Evolutionary conservation across 2,797 vertebrate species (phyloP).

Genomic region (Adelosebastes latens): DNA sequence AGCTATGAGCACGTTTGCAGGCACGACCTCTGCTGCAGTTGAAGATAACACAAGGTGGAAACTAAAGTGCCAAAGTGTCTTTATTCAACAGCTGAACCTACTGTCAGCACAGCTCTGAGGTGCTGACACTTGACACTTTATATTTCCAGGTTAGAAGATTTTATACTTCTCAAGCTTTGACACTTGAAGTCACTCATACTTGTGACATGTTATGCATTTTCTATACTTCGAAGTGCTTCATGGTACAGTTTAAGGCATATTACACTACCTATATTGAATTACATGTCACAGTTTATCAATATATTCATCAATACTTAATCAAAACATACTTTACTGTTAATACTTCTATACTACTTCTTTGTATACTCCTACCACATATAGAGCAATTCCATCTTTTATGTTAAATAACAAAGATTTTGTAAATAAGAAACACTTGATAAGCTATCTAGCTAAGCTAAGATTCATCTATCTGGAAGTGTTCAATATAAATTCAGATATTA

Average conservation of each 20-base stretch:
- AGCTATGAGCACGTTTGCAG: background rate
- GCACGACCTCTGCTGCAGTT: background rate
- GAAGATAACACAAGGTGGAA: slow-evolving; percentile 25
- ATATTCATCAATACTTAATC: background rate
- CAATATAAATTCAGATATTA: slow-evolving; percentile 10
- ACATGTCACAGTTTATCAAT: background rate
- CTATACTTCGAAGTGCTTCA: background rate
- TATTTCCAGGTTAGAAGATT: background rate
- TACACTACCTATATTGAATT: background rate
- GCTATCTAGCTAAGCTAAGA: background rate
- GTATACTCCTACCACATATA: background rate
- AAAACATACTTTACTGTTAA: background rate
- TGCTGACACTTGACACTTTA: slow-evolving; percentile 32
- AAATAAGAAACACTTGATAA: background rate
- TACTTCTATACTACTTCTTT: background rate
- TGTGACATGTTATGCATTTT: slow-evolving; percentile 2
- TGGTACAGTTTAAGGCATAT: background rate
- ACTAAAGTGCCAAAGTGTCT: slow-evolving; percentile 29
- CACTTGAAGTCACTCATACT: background rate
- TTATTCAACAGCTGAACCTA: slow-evolving; percentile 45
- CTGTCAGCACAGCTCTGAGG: slow-evolving; percentile 45
- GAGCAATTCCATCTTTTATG: background rate
- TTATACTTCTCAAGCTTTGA: slow-evolving; percentile 29
- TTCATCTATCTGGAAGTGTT: background rate
- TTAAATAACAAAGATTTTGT: background rate